Conservation (phyloP, 2,113 vertebrate species). For the Oryzias curvinotus region DNA sequence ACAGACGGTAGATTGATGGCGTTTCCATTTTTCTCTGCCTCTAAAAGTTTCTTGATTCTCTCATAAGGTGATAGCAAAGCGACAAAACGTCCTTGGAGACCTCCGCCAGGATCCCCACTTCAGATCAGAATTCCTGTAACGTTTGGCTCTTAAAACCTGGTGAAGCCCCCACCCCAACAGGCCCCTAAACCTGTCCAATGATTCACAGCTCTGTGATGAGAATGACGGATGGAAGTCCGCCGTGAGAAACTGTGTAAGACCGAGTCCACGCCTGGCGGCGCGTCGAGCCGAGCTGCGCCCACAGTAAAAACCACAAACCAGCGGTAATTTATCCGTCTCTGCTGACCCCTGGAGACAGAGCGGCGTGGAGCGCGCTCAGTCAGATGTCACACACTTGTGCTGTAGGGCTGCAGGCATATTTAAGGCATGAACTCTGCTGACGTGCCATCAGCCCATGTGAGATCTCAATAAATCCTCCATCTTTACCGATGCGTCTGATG, state of each 20-base stretch:
- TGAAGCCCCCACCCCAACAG: conserved; percentile 5
- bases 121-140: conserved; percentile 1
- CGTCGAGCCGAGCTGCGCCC: not conserved
- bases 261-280: not conserved
- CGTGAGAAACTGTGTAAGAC: not conserved
- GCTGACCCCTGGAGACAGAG: conserved; percentile 19
- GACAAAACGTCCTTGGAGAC: too few relatives aligned
- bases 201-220: conserved; percentile 37
- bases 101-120: too few relatives aligned
- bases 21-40: too few relatives aligned
- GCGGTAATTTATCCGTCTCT: conserved; percentile 31
- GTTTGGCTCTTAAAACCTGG: not conserved
- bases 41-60: too few relatives aligned
- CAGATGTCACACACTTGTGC: conserved; percentile 10
- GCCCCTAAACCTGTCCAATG: conserved; percentile 24
- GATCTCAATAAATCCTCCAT: conserved; percentile 39
- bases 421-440: conserved; percentile 40
- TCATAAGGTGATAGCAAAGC: too few relatives aligned
- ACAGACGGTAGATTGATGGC: too few relatives aligned
- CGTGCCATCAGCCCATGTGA: conserved; percentile 4
- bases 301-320: conserved; percentile 12
- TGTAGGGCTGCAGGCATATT: conserved; percentile 21
- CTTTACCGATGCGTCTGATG: not conserved
- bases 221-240: conserved; percentile 50
- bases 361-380: conserved; percentile 42